Conservation (phyloP, 1,140 invertebrate genomes). For the Heliconius himera region DNA sequence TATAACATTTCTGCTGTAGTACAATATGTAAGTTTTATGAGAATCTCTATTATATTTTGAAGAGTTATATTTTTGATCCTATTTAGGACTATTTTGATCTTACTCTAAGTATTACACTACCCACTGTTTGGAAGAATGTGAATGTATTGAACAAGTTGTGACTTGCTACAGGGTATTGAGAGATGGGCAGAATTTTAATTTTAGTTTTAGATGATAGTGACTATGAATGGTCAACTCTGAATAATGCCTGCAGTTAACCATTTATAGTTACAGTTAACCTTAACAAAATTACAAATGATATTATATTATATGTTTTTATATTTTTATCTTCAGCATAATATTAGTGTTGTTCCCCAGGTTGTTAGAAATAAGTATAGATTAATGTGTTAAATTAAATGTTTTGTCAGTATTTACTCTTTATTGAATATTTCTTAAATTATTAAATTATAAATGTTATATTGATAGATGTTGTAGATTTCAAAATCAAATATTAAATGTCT, state of each 20-base stretch:
- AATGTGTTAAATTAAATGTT: conserved; percentile 66
- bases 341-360: conserved; percentile 67
- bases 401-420: conserved; percentile 70
- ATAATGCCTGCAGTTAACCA: background rate
- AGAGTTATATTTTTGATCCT: conserved; percentile 79
- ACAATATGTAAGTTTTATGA: conserved; percentile 70
- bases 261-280: conserved; percentile 42
- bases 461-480: conserved; percentile 61
- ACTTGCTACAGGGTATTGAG: conserved; percentile 74
- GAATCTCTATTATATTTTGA: conserved; percentile 76
- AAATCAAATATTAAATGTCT: conserved; percentile 61
- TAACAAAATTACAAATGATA: conserved; percentile 44
- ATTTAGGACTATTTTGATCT: conserved; percentile 64
- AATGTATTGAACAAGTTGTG: conserved; percentile 59
- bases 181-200: conserved; percentile 45
- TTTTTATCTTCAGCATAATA: conserved; percentile 38
- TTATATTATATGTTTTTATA: conserved; percentile 42
- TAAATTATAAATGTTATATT: conserved; percentile 60
- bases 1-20: conserved; percentile 76
- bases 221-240: background rate
- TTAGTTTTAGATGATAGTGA: background rate
- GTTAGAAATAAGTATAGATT: conserved; percentile 58
- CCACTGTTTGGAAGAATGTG: conserved; percentile 58
- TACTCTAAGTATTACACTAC: conserved; percentile 72
- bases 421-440: conserved; percentile 65